Conservation (phyloP, 2,888 invertebrate species). For the Stenodera caucasica region DNA sequence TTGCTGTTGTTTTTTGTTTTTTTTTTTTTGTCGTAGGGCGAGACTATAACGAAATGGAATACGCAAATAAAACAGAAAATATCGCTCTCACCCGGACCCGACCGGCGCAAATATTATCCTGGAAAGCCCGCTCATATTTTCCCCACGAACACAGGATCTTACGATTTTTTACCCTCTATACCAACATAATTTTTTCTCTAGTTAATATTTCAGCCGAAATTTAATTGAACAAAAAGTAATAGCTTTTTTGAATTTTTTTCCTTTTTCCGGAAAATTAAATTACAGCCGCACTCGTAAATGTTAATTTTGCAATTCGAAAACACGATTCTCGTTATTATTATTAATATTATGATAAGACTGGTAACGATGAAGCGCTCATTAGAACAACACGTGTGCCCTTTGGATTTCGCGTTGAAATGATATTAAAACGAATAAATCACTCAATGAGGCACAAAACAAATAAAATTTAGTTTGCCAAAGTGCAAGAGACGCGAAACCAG, state of each 20-base stretch:
- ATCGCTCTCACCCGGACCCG: not conserved
- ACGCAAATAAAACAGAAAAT: conserved; percentile 1
- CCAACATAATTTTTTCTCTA: not conserved
- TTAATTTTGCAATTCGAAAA: not conserved
- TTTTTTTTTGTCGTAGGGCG: no score
- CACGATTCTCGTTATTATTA: not conserved
- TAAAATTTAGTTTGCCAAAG: conserved; percentile 34
- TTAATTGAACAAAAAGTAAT: no score
- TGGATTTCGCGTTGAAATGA: conserved; percentile 19
- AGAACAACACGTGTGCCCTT: conserved; percentile 23
- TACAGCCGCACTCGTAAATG: not conserved
- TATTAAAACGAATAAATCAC: conserved; percentile 29
- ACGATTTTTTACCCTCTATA: not conserved
- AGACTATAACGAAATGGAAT: not conserved
- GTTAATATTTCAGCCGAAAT: not conserved
- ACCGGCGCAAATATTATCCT: not conserved
- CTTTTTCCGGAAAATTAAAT: not conserved
- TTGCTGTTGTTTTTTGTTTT: not conserved
- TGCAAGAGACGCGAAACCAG: not conserved
- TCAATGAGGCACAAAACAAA: conserved; percentile 34
- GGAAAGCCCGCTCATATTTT: not conserved
- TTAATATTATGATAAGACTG: not conserved
- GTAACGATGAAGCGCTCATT: conserved; percentile 10
- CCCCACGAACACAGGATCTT: not conserved
- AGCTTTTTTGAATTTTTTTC: no score